Evolutionary conservation across 1,140 invertebrate species (phyloP).

Genomic region (Bemisia tabaci): DNA sequence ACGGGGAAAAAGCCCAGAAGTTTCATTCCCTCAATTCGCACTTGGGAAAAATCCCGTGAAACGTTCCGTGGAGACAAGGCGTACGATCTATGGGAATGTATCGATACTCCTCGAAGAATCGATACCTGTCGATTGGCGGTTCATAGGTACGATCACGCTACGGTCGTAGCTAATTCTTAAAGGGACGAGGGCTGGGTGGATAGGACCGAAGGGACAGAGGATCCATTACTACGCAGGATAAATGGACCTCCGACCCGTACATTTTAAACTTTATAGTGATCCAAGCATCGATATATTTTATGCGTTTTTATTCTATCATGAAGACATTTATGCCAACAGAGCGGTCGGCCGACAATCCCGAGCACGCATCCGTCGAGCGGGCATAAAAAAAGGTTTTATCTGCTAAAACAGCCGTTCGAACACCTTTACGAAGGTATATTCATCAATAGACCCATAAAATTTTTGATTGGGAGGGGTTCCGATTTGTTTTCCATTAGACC

Average conservation of each 20-base stretch:
- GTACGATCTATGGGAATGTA: too few species aligned
- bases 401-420: not conserved
- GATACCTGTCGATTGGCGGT: too few species aligned
- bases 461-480: not conserved
- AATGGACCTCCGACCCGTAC: not conserved
- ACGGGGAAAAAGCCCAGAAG: too few species aligned
- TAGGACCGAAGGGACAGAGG: not conserved
- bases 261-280: not conserved
- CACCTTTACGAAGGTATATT: not conserved
- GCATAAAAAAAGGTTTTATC: not conserved
- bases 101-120: too few species aligned
- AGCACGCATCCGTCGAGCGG: not conserved
- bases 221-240: not conserved
- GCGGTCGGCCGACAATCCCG: not conserved
- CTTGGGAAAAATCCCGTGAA: too few species aligned
- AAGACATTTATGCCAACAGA: not conserved
- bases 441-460: not conserved
- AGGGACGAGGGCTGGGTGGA: too few species aligned
- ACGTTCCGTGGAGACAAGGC: too few species aligned
- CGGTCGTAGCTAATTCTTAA: too few species aligned
- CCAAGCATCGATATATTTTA: not conserved
- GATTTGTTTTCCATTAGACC: not conserved
- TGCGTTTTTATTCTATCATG: not conserved
- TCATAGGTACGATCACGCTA: too few species aligned
- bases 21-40: too few species aligned